Evolutionary conservation across 2,113 vertebrate genomes (phyloP), one percentile per base, ranked within the genome.

Genomic region (Dascyllus trimaculatus): DNA sequence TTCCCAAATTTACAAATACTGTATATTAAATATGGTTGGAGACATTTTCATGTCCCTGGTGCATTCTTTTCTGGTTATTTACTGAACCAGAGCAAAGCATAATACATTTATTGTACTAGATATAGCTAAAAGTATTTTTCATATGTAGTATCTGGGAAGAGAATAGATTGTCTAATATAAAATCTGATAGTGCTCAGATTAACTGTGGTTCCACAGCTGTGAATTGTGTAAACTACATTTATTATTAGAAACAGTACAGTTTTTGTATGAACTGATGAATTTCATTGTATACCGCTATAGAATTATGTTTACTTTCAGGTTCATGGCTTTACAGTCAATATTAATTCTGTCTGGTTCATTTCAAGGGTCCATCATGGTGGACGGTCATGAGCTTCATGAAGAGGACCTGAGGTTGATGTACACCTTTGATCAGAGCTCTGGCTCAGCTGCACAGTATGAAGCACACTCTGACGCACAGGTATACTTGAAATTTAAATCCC

Each of bases 391-490:
- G n/a, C 93, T 99, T 15, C 97, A 95, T 0, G 95, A 92, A 49
- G 97, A 99, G 19, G 98, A 99, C 67, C 94, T 99, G 67, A 96
- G 97, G 45, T 93, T 99, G 79, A 95, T 98, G 94, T 96, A 99
- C 80, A 93, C 94, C 29, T 98, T 98, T 58, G 94, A 98, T 71
- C 97, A 97, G 92, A 88, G 84, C 25, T 78, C 94, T 17, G 95
- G 88, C 74, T 92, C 87, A 2, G 93, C 94, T 26, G 45, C 93
- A 0, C 96, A 97, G 45, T 99, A 95, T 11, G 98, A 99, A 91
- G 96, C 98, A 0, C 97, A 99, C 90, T 98, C 97, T 0, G 98
- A 99, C 71, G 88, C 95, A 51, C 98, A 99, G 97, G 98, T 99
- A 94, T 25, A 26, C 17, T 63, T 1, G 0, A 1, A 48, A 40